phyloP scores from a whole-genome alignment of 1,140 invertebrate genomes.

The Cydia strobilella region DNA sequence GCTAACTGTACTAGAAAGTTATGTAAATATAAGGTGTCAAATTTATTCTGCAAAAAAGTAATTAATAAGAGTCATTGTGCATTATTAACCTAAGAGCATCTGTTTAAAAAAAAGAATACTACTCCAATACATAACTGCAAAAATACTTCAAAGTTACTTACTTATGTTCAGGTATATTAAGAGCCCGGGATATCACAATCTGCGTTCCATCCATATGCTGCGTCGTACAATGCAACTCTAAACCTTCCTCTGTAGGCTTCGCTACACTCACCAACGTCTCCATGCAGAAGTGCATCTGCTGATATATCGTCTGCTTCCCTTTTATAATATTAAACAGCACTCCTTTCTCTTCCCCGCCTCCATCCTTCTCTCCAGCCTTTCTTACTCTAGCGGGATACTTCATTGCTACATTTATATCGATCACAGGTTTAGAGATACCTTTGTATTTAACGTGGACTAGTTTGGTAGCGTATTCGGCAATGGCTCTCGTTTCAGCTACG shows the following conservation, averaged over 20 bases:
- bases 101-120: neutral
- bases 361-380: slow-evolving; percentile 5
- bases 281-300: slow-evolving; percentile 67
- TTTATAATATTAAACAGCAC: slow-evolving; percentile 63
- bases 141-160: slow-evolving; percentile 33
- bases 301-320: slow-evolving; percentile 53
- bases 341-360: slow-evolving; percentile 54
- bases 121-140: neutral
- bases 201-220: slow-evolving; percentile 83
- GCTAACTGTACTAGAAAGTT: no score
- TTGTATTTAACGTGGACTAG: slow-evolving; percentile 83
- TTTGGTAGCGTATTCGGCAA: slow-evolving; percentile 82
- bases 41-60: no score
- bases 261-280: slow-evolving; percentile 83
- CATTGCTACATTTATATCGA: slow-evolving; percentile 83
- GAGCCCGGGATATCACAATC: slow-evolving; percentile 76
- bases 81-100: no score
- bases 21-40: no score
- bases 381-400: slow-evolving; percentile 47
- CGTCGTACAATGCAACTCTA: slow-evolving; percentile 82
- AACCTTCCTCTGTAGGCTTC: slow-evolving; percentile 83
- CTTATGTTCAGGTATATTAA: slow-evolving; percentile 69
- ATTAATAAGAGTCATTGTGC: no score
- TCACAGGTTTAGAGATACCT: slow-evolving; percentile 58
- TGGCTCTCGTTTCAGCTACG: slow-evolving; percentile 80